Evolutionary conservation across 2,113 vertebrate species (phyloP).

Genomic region (Gracilinanus agilis): DNA sequence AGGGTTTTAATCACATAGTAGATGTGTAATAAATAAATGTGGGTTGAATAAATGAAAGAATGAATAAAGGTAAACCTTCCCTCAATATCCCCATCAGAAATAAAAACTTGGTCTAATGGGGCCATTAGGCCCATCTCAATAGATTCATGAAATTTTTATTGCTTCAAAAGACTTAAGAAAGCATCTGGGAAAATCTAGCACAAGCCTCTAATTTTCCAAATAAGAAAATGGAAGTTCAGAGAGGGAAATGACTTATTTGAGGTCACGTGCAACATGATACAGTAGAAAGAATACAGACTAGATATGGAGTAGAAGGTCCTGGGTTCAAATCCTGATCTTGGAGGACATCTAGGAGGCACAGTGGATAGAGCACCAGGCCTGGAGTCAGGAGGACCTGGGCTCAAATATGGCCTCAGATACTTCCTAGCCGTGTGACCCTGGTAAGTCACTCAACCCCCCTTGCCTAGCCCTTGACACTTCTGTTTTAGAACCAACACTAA

Average conservation of each 20-base stretch:
- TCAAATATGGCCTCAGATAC: no score
- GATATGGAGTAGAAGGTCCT: conserved; percentile 23
- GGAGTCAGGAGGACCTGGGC: no score
- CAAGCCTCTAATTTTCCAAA: no score
- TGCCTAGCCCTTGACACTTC: no score
- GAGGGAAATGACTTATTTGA: conserved; percentile 7
- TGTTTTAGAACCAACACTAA: no score
- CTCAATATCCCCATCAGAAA: background rate
- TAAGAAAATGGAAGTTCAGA: no score
- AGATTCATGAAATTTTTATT: background rate
- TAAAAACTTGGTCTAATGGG: background rate
- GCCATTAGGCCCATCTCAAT: background rate
- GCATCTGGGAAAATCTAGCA: no score
- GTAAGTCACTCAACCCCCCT: no score
- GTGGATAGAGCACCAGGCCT: no score
- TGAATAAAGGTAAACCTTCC: background rate
- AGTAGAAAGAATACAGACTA: background rate
- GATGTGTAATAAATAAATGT: background rate
- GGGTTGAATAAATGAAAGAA: background rate
- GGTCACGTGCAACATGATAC: background rate
- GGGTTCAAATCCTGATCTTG: conserved; percentile 43
- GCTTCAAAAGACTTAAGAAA: background rate
- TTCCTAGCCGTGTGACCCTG: no score
- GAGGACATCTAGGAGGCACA: no score
- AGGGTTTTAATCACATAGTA: no score